phyloP scores from a whole-genome alignment of 2,113 vertebrate genomes.

The Pachypanchax playfairii region DNA sequence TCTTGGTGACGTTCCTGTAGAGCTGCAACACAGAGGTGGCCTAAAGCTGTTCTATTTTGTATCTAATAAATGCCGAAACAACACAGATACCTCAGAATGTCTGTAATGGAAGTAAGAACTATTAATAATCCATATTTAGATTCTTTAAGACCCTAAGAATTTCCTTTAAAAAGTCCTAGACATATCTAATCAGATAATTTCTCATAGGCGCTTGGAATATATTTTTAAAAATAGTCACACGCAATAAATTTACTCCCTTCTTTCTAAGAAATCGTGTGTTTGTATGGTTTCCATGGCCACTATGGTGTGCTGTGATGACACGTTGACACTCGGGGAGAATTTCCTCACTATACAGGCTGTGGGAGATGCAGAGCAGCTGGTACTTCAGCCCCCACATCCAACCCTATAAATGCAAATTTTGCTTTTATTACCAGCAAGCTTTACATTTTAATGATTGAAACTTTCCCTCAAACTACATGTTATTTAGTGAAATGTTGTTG shows the following conservation, averaged over 20 bases:
- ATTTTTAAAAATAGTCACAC: background rate
- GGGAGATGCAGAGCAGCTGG: slow-evolving; percentile 72
- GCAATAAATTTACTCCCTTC: slow-evolving; percentile 45
- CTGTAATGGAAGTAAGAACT: background rate
- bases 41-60: background rate
- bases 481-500: slow-evolving; percentile 3
- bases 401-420: slow-evolving; percentile 59
- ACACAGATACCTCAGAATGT: slow-evolving; percentile 5
- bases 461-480: background rate
- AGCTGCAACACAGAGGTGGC: slow-evolving; percentile 6
- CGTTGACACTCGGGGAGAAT: slow-evolving; percentile 69
- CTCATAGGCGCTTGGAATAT: slow-evolving; percentile 9
- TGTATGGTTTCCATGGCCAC: slow-evolving; percentile 77
- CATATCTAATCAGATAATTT: slow-evolving; percentile 14
- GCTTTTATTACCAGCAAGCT: background rate
- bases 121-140: background rate
- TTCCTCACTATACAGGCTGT: slow-evolving; percentile 69
- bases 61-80: slow-evolving; percentile 6
- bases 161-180: slow-evolving; percentile 15
- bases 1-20: slow-evolving; percentile 15
- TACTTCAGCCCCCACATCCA: slow-evolving; percentile 66
- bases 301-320: slow-evolving; percentile 66
- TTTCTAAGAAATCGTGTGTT: slow-evolving; percentile 65
- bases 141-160: slow-evolving; percentile 1
- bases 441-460: slow-evolving; percentile 23